These are phyloP conservation scores for Macquaria ambigua DNA, from an alignment of 2,113 vertebrate species.

Conservation along the genomic window DNA sequence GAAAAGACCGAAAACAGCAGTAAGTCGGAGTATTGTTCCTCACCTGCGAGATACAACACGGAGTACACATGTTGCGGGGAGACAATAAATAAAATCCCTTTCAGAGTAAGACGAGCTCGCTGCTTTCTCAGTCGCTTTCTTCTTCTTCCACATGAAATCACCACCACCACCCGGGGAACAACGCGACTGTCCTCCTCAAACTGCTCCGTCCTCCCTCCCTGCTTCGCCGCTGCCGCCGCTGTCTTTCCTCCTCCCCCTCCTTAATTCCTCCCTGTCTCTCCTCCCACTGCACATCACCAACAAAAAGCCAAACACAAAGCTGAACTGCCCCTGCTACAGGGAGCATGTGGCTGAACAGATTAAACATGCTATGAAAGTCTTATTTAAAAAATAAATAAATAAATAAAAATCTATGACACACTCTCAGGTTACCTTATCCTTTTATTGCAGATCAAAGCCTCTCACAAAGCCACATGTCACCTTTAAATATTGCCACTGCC, in stretches of 20 bases:
- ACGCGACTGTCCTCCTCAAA: constrained; percentile 30
- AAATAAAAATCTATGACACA: background rate
- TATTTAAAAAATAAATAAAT: too few relatives aligned
- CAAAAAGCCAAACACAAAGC: constrained; percentile 13
- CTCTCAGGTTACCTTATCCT: background rate
- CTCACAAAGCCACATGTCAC: background rate
- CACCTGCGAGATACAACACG: constrained; percentile 85
- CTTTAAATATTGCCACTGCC: background rate
- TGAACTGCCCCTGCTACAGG: background rate
- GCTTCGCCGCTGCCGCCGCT: background rate
- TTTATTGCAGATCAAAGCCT: background rate
- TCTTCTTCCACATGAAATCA: constrained; percentile 46
- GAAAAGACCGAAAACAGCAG: background rate
- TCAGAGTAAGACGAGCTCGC: constrained; percentile 3
- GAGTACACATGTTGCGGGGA: constrained; percentile 71
- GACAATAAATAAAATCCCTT: constrained; percentile 20
- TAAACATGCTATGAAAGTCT: background rate
- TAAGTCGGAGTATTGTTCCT: constrained; percentile 51
- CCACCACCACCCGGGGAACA: constrained; percentile 24
- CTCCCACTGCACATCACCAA: constrained; percentile 34
- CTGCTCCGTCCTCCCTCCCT: constrained; percentile 10
- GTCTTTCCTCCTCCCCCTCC: background rate
- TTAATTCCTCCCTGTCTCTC: constrained; percentile 11
- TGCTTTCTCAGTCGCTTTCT: constrained; percentile 30
- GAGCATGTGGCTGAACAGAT: background rate